phyloP scores from a whole-genome alignment of 2,797 vertebrate species.

The Myotis vivesi region DNA sequence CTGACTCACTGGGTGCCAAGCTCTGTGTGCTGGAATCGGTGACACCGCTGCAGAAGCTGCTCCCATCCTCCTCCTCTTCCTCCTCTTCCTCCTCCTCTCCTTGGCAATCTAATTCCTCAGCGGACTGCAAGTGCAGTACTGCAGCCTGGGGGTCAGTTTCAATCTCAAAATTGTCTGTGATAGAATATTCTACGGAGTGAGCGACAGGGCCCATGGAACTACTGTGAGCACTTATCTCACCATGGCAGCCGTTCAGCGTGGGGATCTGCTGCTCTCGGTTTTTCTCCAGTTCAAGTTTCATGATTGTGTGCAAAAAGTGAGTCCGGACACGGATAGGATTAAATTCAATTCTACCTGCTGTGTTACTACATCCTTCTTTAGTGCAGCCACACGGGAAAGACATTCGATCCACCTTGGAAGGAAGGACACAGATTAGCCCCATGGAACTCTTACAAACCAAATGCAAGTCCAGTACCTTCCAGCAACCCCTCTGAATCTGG shows the following conservation, averaged over 20 bases:
- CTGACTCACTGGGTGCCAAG: constrained; percentile 95
- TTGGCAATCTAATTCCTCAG: constrained; percentile 90
- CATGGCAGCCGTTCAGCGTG: constrained; percentile 89
- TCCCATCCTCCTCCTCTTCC: constrained; percentile 82
- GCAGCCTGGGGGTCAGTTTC: constrained; percentile 89
- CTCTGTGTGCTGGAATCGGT: constrained; percentile 98
- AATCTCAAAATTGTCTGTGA: constrained; percentile 89
- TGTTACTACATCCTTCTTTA: constrained; percentile 98
- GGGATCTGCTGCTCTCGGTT: constrained; percentile 93
- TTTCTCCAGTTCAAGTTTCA: constrained; percentile 99
- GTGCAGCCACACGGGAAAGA: constrained; percentile 99
- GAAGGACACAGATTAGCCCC: constrained; percentile 81
- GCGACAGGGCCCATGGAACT: constrained; percentile 88
- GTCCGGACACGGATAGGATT: constrained; percentile 99
- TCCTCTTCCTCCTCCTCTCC: constrained; percentile 93
- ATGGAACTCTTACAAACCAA: not conserved
- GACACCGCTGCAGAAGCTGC: constrained; percentile 95
- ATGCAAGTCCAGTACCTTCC: not conserved
- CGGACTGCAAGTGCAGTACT: constrained; percentile 91
- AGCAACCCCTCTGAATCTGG: not conserved
- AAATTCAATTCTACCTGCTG: constrained; percentile 97
- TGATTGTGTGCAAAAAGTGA: constrained; percentile 99
- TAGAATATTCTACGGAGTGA: constrained; percentile 91
- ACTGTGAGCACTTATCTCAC: constrained; percentile 86
- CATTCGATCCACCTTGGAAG: constrained; percentile 97